Base-by-base conservation (phyloP, 1,140 invertebrate species). In the Brachionus sp. region DNA sequence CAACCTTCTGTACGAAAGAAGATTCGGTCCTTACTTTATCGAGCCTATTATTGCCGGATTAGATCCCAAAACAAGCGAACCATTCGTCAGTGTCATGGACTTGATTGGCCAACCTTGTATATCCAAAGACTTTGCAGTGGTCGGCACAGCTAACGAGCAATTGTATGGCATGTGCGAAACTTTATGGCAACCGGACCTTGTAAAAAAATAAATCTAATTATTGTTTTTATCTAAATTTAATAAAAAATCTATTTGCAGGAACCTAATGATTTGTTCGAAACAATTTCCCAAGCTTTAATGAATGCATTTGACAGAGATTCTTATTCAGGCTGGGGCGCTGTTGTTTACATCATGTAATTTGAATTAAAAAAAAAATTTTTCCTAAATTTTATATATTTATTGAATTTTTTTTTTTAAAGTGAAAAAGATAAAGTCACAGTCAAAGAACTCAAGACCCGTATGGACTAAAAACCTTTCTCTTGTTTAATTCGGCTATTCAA, bases 81-180 rank as follows among this genome's bases (percentile, higher is more conserved):
- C 97, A 1, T 99, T 93, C 87, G 93, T 99, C 70, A 94, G 93
- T 85, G 93, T 93, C 84, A 95, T 98, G 93, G 97, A 99, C 91
- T 89, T 98, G 84, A 94, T 96, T 90, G 97, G 97, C 10, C 97
- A 94, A 87, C 91, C 92, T 5, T 95, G 93, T 90, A 91, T 92
- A 84, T 93, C 95, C 0, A 92, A 94, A 86, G 97, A 99, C 88
- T 99, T 99, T 92, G 95, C 97, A 10, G 95, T 98, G 0, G 93
- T 93, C 57, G 97, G 97, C 35, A 96, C 96, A 33, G 96, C 94
- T 87, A 92, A 92, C 0, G 94, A 97, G 86, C 96, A 98, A 87
- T 90, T 97, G 86, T 96, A 94, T 88, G 97, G 97, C 86, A 97
- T 99, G 94, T 98, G 97, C 90, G 98, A 99, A 91, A 93, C 95